phyloP scores from a whole-genome alignment of 2,113 vertebrate species.

The Heterocephalus glaber region DNA sequence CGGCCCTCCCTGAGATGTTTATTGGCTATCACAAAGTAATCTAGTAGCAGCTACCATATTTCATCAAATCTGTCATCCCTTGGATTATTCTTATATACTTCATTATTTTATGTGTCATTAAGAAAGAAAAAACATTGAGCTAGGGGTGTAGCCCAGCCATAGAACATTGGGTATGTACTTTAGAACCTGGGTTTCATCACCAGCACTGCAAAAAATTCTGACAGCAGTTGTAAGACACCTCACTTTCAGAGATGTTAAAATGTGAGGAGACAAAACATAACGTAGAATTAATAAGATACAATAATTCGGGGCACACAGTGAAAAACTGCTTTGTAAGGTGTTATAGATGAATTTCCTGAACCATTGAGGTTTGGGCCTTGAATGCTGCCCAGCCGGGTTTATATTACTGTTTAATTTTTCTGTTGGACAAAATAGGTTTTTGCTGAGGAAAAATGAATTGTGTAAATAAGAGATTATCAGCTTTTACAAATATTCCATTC shows the following conservation, averaged over 20 bases:
- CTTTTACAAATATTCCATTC: neutral
- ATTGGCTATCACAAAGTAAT: neutral
- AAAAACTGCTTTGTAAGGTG: neutral
- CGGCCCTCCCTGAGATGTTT: neutral
- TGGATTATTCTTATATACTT: neutral
- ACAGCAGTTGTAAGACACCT: neutral
- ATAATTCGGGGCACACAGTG: neutral
- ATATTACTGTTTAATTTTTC: neutral
- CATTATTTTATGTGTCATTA: slow-evolving; percentile 10
- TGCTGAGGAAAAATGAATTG: neutral
- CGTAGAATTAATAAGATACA: neutral
- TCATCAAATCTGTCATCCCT: neutral
- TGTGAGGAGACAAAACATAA: neutral
- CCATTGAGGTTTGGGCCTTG: neutral
- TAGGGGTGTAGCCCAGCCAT: neutral
- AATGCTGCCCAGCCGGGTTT: neutral
- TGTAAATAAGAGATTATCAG: neutral
- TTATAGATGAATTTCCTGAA: neutral
- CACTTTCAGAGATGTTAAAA: neutral
- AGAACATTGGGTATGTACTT: neutral
- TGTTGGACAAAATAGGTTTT: neutral
- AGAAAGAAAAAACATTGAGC: neutral
- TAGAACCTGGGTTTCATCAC: neutral
- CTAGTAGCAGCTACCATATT: neutral
- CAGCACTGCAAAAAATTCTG: neutral